Base-by-base conservation (phyloP, 35 echinoderm and acorn worm species). In the Strongylocentrotus purpuratus region DNA sequence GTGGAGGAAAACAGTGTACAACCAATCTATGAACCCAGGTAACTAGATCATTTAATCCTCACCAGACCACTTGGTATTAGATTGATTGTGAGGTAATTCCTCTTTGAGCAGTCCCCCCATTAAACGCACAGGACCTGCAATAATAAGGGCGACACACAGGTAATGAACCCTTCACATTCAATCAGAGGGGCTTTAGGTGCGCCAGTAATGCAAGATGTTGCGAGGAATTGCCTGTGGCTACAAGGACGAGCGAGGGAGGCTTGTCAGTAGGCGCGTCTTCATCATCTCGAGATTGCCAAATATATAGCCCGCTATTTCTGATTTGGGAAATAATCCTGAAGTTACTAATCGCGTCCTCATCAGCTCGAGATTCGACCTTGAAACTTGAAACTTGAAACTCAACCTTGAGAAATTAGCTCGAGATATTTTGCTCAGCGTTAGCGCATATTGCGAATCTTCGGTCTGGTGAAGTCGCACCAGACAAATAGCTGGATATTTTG, bases 91-190 rank as follows among this genome's bases (percentile, higher is more conserved):
- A 78, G 65, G 65, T 78, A 78, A 78, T 78, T 78, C 65, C 22
- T 78, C 65, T 78, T 28, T 22, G 22, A 78, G 65, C 20, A 78
- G 22, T 78, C 20, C 28, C 50, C 50, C 10, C 10, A 55, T 55
- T 15, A 55, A 78, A 28, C 6, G 7, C 65, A 78, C 20, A 78
- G 0, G 65, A 78, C 65, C 65, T 78, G 22, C 65, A 78, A n/a
- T 78, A 78, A 78, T 78, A 78, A 78, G 65, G 65, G 22, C 20
- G 20, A 78, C 65, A 78, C n/a, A 78, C 65, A n/a, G 7, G 65
- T 78, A 78, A 78, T 78, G 28, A 78, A 78, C 65, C 65, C n/a
- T 78, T 78, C 65, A 78, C 65, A 78, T 78, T 78, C 65, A 78
- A 78, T 78, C 65, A 78, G 65, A 78, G 28, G 65, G 65, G 65